Conservation (phyloP, 2,888 invertebrate species). For the Steinernema carpocapsae region DNA sequence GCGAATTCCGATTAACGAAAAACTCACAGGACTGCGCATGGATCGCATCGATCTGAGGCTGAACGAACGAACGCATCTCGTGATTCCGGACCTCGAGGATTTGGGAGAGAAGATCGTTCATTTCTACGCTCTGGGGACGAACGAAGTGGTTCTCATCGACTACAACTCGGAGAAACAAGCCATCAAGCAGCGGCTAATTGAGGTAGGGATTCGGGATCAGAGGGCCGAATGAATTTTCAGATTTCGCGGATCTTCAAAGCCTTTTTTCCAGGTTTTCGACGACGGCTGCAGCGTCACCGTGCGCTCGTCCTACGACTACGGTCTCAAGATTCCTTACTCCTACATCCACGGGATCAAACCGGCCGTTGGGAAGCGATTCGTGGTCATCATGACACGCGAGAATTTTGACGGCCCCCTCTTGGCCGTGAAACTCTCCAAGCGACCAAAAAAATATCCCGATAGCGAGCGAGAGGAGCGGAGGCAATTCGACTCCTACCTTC, state of each 20-base stretch:
- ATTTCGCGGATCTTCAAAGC: too few species aligned
- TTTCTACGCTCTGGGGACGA: slow-evolving; percentile 3
- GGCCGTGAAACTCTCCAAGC: slow-evolving; percentile 16
- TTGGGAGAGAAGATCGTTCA: slow-evolving; percentile 2
- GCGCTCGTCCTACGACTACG: neutral
- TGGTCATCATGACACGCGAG: slow-evolving; percentile 16
- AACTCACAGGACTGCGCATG: neutral
- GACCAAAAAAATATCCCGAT: slow-evolving; percentile 8
- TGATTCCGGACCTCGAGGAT: neutral
- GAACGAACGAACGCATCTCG: neutral
- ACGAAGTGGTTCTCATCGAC: slow-evolving; percentile 10
- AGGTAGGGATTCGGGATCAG: too few species aligned
- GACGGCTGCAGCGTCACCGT: neutral
- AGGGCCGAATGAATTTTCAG: too few species aligned
- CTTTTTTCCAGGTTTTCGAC: slow-evolving; percentile 2
- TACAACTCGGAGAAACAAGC: neutral
- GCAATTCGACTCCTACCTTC: neutral
- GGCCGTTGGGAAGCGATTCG: slow-evolving; percentile 3
- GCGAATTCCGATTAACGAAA: neutral
- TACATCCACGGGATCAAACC: slow-evolving; percentile 10
- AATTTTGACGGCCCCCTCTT: neutral
- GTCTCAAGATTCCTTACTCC: neutral
- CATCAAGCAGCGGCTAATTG: slow-evolving; percentile 9
- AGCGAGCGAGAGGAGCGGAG: slow-evolving; percentile 13
- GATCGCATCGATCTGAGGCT: slow-evolving; percentile 12